These are phyloP conservation scores for Andrena flavipes DNA, from an alignment of 2,888 invertebrate species.

Conservation along the genomic window DNA sequence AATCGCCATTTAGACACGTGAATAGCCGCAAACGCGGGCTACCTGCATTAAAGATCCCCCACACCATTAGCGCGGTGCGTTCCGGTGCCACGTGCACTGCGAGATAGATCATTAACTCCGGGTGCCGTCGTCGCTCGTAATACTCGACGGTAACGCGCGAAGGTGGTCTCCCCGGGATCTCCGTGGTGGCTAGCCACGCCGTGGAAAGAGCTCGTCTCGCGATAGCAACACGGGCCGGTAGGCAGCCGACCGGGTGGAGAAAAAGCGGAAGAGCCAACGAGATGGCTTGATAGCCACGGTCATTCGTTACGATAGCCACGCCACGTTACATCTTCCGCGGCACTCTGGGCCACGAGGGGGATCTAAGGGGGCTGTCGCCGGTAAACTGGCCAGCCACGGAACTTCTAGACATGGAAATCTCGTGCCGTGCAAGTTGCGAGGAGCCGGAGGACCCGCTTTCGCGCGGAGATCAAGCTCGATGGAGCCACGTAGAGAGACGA, in stretches of 20 bases:
- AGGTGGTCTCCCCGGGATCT: neutral
- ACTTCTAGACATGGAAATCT: conserved; percentile 22
- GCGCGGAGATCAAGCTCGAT: conserved; percentile 19
- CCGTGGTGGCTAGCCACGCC: conserved; percentile 11
- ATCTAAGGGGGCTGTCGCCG: conserved; percentile 22
- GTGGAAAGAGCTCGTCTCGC: conserved; percentile 44
- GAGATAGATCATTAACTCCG: conserved; percentile 66
- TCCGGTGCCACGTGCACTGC: conserved; percentile 44
- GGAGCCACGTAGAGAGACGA: neutral
- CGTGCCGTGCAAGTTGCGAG: neutral
- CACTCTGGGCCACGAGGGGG: conserved; percentile 1
- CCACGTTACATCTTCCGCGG: conserved; percentile 46
- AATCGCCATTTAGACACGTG: conserved; percentile 64
- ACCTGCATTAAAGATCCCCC: conserved; percentile 53
- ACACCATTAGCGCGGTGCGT: conserved; percentile 32
- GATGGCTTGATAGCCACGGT: conserved; percentile 57
- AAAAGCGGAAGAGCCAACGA: conserved; percentile 41
- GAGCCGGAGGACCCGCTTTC: conserved; percentile 3
- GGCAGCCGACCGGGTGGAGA: neutral
- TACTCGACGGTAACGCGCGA: conserved; percentile 41
- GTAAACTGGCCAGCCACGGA: conserved; percentile 15
- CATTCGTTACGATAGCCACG: conserved; percentile 60
- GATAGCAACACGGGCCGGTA: conserved; percentile 33
- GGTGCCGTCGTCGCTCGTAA: conserved; percentile 51
- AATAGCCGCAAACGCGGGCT: conserved; percentile 49